phyloP scores from a whole-genome alignment of 2,797 vertebrate genomes.

The Enteromius trimaculatus region DNA sequence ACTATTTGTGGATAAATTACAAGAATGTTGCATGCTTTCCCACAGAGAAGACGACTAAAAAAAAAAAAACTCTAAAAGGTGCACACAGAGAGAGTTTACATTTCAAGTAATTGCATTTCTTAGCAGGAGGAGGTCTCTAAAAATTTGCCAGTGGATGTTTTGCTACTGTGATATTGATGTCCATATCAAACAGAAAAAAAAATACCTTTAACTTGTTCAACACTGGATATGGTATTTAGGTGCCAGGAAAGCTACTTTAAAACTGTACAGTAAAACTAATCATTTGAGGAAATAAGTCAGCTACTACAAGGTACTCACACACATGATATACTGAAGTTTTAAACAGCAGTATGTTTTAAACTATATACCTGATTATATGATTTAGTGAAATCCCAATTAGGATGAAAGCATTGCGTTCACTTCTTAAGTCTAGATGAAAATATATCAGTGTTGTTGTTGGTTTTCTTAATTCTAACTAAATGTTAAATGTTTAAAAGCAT shows the following conservation, averaged over 20 bases:
- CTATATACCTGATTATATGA: background rate
- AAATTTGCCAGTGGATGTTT: background rate
- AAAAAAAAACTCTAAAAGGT: conserved; percentile 23
- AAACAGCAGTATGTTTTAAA: background rate
- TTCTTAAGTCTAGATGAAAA: background rate
- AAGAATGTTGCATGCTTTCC: conserved; percentile 8
- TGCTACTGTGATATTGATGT: conserved; percentile 2
- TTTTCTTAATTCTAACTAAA: background rate
- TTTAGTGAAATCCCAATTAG: background rate
- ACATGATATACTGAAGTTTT: background rate
- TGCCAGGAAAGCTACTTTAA: background rate
- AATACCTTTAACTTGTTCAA: background rate
- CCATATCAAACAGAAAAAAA: background rate
- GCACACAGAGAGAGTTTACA: background rate
- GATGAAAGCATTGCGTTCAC: background rate
- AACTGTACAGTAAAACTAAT: background rate
- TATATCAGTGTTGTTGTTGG: background rate
- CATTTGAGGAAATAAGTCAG: no score
- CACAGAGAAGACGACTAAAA: conserved; percentile 16
- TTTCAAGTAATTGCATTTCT: conserved; percentile 34
- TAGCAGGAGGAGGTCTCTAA: conserved; percentile 3
- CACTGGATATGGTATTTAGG: background rate
- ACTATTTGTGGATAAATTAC: conserved; percentile 39
- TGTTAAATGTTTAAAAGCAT: background rate
- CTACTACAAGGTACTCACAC: background rate